phyloP scores from a whole-genome alignment of 2,888 invertebrate species.

The Myopa tessellatipennis region DNA sequence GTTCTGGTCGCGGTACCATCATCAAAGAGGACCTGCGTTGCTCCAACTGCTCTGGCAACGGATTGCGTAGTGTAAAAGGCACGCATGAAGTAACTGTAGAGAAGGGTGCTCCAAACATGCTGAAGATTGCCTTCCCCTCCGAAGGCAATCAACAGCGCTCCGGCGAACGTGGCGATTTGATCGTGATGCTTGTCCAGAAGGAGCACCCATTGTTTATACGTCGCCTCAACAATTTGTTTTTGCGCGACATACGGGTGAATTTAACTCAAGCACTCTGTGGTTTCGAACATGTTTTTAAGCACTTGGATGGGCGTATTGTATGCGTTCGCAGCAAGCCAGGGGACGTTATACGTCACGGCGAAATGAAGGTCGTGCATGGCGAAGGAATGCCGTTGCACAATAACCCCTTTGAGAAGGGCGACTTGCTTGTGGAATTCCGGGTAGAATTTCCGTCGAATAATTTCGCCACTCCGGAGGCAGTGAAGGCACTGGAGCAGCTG shows the following conservation, averaged over 20 bases:
- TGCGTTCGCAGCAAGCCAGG: slow-evolving; percentile 83
- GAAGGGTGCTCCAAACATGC: slow-evolving; percentile 88
- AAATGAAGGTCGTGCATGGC: slow-evolving; percentile 79
- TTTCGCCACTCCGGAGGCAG: slow-evolving; percentile 77
- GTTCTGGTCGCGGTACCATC: slow-evolving; percentile 78
- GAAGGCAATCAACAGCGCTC: slow-evolving; percentile 93
- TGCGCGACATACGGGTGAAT: slow-evolving; percentile 78
- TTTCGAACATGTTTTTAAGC: slow-evolving; percentile 84
- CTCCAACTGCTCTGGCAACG: slow-evolving; percentile 83
- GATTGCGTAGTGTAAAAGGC: slow-evolving; percentile 84
- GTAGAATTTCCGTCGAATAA: slow-evolving; percentile 86
- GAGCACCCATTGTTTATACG: slow-evolving; percentile 84
- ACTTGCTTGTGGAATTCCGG: slow-evolving; percentile 87
- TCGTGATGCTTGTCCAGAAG: slow-evolving; percentile 85
- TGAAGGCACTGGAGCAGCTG: slow-evolving; percentile 78
- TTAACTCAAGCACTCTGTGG: slow-evolving; percentile 93
- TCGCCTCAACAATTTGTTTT: slow-evolving; percentile 78
- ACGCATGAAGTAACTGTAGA: slow-evolving; percentile 89
- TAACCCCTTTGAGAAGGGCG: slow-evolving; percentile 87
- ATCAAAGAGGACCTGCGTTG: slow-evolving; percentile 87
- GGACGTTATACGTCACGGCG: slow-evolving; percentile 85
- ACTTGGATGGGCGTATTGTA: slow-evolving; percentile 88
- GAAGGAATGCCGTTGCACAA: slow-evolving; percentile 93
- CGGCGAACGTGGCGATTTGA: slow-evolving; percentile 87
- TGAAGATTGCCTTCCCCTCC: slow-evolving; percentile 86